Percentiles rank a stretch among this genome's conserved stretches.
Conservation (phyloP, 2,113 vertebrate species). For the Oncorhynchus clarkii region DNA sequence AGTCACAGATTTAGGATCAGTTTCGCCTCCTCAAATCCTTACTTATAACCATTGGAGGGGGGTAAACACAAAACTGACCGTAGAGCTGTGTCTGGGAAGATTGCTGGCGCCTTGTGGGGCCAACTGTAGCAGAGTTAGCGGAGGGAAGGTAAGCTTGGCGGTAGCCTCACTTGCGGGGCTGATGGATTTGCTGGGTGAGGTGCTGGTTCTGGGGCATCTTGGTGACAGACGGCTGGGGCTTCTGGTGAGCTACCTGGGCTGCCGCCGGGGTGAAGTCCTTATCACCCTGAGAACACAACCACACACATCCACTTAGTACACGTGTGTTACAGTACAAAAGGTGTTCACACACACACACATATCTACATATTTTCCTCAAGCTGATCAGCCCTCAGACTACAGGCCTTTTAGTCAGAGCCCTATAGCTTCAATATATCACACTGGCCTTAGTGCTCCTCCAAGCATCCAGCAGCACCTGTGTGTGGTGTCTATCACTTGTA, state of each 20-base stretch:
- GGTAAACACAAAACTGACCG: background rate
- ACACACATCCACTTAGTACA: background rate
- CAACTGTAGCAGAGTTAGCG: conserved; percentile 1
- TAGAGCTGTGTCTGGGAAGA: conserved; percentile 47
- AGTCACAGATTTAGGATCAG: conserved; percentile 37
- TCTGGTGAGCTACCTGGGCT: conserved; percentile 96
- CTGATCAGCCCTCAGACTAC: too few species aligned
- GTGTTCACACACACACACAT: background rate
- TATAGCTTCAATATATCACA: background rate
- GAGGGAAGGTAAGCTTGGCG: conserved; percentile 30
- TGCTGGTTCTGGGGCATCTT: conserved; percentile 82
- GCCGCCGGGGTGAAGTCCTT: conserved; percentile 97
- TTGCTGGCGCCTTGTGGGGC: conserved; percentile 23
- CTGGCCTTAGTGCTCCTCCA: background rate
- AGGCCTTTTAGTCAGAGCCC: too few species aligned
- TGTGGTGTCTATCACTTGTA: background rate
- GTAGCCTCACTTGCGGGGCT: conserved; percentile 91
- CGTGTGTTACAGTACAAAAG: background rate
- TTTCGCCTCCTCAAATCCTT: background rate
- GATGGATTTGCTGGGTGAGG: conserved; percentile 91
- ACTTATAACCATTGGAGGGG: background rate
- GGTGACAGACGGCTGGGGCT: conserved; percentile 90
- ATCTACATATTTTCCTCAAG: background rate
- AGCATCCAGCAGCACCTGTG: too few species aligned
- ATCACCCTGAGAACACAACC: conserved; percentile 81